Evolutionary conservation across 2,113 vertebrate genomes (phyloP), one percentile per base, ranked within the genome.

Genomic region (Rhinolophus sinicus): DNA sequence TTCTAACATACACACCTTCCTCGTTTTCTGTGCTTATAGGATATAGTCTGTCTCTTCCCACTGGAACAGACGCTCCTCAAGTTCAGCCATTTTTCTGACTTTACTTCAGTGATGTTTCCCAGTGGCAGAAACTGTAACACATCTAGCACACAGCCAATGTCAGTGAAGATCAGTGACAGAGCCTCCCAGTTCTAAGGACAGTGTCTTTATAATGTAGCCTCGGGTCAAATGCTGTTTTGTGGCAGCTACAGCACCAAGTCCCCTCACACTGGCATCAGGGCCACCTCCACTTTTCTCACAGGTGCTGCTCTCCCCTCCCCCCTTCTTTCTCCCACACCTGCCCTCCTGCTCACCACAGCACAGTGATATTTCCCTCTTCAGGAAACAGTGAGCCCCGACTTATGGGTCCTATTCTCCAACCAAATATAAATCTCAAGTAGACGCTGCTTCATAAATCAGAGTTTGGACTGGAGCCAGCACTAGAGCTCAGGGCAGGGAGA

Each of bases 151-250:
- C 11, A 5, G 47, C 47, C 47, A 6, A 33, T 54, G 67, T 12
- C 16, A 14, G 65, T 0, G 72, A 77, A 44, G 14, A 30, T 60
- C 8, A 8, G 10, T 2, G 19, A 9, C 6, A 12, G 8, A 6
- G 19, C 21, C 40, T 69, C 33, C n/a, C 8, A 15, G 22, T 7
- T 52, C 60, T 12, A 52, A 22, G 58, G 50, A 30, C 6, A 72
- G 26, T 50, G 38, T 15, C 75, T 76, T 67, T n/a, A 13, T 38
- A 6, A 22, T 13, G 40, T 19, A n/a, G 14, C 9, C 38, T 78
- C 21, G 7, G 64, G 6, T 3, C 60, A 44, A 14, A 4, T 10
- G 33, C 3, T 9, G 28, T n/a, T 26, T 50, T 5, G 1, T 0
- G 2, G 44, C 14, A 73, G 38, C 56, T 50, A 38, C 24, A 47